These are phyloP conservation scores for Glyptemys insculpta DNA, from an alignment of 2,797 vertebrate species.

Conservation along the genomic window DNA sequence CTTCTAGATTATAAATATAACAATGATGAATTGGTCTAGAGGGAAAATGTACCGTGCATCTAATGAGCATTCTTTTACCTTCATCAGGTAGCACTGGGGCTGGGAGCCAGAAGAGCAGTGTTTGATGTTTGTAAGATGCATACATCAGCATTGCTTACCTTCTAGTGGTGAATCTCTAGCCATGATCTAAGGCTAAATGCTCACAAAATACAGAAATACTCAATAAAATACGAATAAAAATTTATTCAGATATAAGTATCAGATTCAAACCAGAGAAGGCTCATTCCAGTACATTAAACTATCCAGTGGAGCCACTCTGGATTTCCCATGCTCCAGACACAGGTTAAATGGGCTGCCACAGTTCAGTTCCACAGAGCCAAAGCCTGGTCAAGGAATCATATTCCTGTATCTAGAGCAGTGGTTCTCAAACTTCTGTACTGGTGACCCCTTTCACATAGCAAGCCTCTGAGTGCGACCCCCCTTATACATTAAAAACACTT, in stretches of 20 bases:
- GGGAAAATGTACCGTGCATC: fast-evolving
- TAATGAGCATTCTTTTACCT: neutral
- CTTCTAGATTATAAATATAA: neutral
- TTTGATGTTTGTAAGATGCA: neutral
- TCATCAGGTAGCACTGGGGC: neutral
- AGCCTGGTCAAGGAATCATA: neutral
- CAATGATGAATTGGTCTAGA: neutral
- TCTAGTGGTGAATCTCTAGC: neutral
- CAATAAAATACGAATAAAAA: neutral
- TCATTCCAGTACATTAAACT: neutral
- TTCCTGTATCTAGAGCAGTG: neutral
- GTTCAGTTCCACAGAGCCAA: neutral
- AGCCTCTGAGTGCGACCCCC: too few species aligned
- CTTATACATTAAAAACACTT: too few species aligned
- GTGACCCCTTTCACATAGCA: too few species aligned
- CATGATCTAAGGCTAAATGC: neutral
- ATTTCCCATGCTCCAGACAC: neutral
- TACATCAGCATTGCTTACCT: neutral
- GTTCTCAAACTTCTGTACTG: too few species aligned
- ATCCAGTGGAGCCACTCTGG: neutral
- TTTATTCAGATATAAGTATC: neutral
- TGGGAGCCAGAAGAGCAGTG: fast-evolving
- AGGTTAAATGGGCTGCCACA: neutral
- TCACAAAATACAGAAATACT: neutral
- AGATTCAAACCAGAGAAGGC: neutral